Evolutionary conservation across 2,888 invertebrate species (phyloP), one percentile per base, ranked within the genome.

Genomic region (Catonia carolina): DNA sequence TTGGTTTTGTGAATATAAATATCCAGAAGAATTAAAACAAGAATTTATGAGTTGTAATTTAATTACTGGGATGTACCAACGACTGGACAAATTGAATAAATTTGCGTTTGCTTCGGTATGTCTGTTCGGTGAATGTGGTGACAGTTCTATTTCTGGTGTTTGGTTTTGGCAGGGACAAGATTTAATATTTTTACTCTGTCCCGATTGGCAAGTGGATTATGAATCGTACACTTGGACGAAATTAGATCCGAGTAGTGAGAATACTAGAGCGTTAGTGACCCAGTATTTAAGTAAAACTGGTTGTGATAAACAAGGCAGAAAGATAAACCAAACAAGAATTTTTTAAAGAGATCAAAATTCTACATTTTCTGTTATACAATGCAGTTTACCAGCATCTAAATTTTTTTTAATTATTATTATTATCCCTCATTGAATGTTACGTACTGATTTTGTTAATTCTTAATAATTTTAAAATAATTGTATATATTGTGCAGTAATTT

Each of bases 161-260:
- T 82, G 81, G 81, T 67, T 81, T 47, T 82, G 80, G 81, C 73
- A 75, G 63, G 80, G 81, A 45, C 77, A 77, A 15, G 76, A 78
- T 20, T 71, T 82, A 39, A 80, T 77, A 31, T 82, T 82, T 68
- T 66, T 77, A 74, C 67, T 78, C 39, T 68, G 67, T 51, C 70
- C 70, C 1, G 78, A 80, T 65, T 77, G 78, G 75, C 71, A 75
- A 65, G 69, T 79, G 22, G 81, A 81, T 67, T 81, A 77, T 66
- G 79, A 78, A 64, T 75, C 76, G 1, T 82, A 82, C 69, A 67
- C 68, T 15, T 82, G 82, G 82, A 77, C 70, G 61, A 80, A 82
- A 67, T 69, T 82, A 55, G 77, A 82, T 66, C 69, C 77, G 5
- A 69, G 72, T 53, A 66, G 67, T 36, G 72, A 71, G 14, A 73